phyloP scores from a whole-genome alignment of 2,113 vertebrate genomes.

The Acinonyx jubatus region DNA sequence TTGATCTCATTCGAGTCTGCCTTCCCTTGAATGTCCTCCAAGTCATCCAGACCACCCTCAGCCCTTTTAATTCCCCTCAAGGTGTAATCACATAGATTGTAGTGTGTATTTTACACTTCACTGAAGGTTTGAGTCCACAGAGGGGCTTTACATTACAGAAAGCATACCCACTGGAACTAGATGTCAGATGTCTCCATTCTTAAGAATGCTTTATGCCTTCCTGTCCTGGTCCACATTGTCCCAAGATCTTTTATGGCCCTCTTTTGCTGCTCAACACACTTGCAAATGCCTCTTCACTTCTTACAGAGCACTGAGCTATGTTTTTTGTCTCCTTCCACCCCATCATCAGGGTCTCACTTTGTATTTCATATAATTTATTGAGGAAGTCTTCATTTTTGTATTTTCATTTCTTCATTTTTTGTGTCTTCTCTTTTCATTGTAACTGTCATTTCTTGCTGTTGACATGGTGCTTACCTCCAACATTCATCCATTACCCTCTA shows the following conservation, averaged over 20 bases:
- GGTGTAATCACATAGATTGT: not conserved
- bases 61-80: not conserved
- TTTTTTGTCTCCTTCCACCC: not conserved
- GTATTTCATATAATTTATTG: not conserved
- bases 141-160: not conserved
- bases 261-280: too few relatives aligned
- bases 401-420: not conserved
- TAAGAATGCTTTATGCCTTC: not conserved
- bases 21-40: not conserved
- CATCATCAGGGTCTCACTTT: not conserved
- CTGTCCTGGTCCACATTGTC: not conserved
- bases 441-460: not conserved
- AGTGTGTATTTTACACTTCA: not conserved
- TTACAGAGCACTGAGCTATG: not conserved
- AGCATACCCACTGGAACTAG: not conserved
- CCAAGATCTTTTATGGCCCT: not conserved
- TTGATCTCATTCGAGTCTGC: not conserved
- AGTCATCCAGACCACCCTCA: not conserved
- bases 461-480: not conserved
- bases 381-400: not conserved
- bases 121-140: not conserved
- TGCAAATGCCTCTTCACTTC: not conserved
- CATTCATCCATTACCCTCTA: not conserved
- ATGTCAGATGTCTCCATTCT: not conserved
- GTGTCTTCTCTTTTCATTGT: not conserved